A percentile compares a stretch with the other conserved stretches of the same genome.
Conservation (phyloP, 64 coral and sea anemone species). For the Montipora sp. region DNA sequence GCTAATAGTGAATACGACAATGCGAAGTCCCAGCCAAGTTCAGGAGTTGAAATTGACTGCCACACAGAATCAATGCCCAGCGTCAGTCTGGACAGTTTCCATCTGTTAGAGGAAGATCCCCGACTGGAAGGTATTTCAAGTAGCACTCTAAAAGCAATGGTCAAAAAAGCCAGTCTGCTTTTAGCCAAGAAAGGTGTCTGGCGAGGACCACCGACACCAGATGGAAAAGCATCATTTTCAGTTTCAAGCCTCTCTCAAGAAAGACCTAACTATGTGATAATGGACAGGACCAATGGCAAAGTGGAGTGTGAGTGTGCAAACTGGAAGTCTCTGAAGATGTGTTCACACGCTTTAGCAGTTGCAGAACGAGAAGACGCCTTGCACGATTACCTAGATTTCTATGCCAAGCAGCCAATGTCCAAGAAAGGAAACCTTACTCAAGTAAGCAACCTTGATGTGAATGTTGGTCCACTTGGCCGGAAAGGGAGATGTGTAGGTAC, state of each 20-base stretch:
- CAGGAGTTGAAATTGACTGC: neutral
- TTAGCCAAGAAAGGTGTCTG: conserved; percentile 1
- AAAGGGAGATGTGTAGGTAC: neutral
- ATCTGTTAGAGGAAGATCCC: neutral
- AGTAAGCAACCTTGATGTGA: neutral
- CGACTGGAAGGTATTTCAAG: neutral
- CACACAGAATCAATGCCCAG: neutral
- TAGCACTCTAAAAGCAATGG: neutral
- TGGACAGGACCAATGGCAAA: neutral
- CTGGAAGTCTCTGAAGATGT: conserved; percentile 25
- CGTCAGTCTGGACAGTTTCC: neutral
- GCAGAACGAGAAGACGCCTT: conserved; percentile 8
- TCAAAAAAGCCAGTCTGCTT: neutral
- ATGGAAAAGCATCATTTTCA: conserved; percentile 5
- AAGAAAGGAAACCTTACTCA: neutral
- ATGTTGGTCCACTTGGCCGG: neutral
- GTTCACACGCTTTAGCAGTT: conserved; percentile 30
- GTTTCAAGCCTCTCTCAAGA: neutral
- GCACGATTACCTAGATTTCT: neutral
- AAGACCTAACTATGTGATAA: conserved; percentile 10
- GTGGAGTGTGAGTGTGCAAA: conserved; percentile 22
- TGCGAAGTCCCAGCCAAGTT: neutral
- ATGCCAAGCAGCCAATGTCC: neutral
- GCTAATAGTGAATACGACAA: neutral
- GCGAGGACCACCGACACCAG: conserved; percentile 12